Evolutionary conservation across 2,888 invertebrate species (phyloP).

Genomic region (Tetrapedia diversipes): DNA sequence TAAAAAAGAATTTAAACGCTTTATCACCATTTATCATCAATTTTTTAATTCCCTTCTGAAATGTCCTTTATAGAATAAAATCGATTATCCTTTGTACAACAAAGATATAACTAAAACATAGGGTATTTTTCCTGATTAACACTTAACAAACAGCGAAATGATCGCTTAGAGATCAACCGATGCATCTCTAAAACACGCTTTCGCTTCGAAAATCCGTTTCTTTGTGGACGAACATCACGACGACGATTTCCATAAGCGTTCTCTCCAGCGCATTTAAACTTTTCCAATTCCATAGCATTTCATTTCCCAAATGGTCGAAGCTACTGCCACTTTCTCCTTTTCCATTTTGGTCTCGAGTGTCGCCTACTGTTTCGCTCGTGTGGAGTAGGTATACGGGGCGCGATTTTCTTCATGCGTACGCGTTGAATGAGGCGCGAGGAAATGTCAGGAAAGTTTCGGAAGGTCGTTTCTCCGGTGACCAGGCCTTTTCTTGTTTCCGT

Average conservation of each 20-base stretch:
- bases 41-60: no score
- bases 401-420: conserved; percentile 2
- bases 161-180: conserved; percentile 1
- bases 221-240: conserved; percentile 4
- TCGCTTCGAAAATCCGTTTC: conserved; percentile 40
- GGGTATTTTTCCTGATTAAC: background rate
- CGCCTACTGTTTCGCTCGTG: conserved; percentile 28
- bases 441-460: conserved; percentile 56
- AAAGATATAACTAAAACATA: background rate
- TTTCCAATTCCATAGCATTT: conserved; percentile 71
- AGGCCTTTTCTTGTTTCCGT: conserved; percentile 44
- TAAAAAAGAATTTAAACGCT: background rate
- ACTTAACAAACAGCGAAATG: background rate
- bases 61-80: background rate
- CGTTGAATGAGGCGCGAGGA: conserved; percentile 22
- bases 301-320: conserved; percentile 68
- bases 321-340: conserved; percentile 9
- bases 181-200: conserved; percentile 21
- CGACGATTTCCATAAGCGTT: conserved; percentile 63
- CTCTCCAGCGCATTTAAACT: conserved; percentile 68
- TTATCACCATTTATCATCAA: background rate
- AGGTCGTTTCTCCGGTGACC: conserved; percentile 43
- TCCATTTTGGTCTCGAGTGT: background rate
- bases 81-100: background rate
- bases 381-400: background rate